Evolutionary conservation across 2,797 vertebrate species (phyloP).

Genomic region (Darevskia mixta): DNA sequence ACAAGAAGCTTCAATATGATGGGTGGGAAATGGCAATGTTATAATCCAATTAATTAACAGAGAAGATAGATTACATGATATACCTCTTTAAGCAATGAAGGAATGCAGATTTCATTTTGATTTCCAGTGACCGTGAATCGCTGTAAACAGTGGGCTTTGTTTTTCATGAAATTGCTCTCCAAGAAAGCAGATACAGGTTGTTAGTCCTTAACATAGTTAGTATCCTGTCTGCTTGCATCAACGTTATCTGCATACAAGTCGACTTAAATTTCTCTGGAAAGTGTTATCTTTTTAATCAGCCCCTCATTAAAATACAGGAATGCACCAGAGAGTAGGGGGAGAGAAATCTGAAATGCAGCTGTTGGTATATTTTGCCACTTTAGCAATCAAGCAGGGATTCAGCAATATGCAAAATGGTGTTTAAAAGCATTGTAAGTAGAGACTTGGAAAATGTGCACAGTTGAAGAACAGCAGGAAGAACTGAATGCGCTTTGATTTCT

Average conservation of each 20-base stretch:
- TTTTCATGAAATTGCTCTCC: background rate
- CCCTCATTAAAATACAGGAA: slow-evolving; percentile 23
- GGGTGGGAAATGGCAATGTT: background rate
- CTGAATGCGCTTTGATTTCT: background rate
- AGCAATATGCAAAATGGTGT: slow-evolving; percentile 19
- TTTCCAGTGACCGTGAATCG: background rate
- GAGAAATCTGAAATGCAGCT: slow-evolving; percentile 11
- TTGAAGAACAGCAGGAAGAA: slow-evolving; percentile 4
- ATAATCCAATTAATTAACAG: background rate
- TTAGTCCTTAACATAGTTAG: slow-evolving; percentile 31
- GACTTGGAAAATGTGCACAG: background rate
- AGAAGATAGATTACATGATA: slow-evolving; percentile 11
- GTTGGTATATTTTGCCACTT: slow-evolving; percentile 14
- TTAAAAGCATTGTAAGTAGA: slow-evolving; percentile 19
- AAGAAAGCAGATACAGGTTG: background rate
- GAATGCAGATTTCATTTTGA: slow-evolving; percentile 13
- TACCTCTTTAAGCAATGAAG: background rate
- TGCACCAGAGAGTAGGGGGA: background rate
- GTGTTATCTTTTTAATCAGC: slow-evolving; percentile 24
- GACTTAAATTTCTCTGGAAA: background rate
- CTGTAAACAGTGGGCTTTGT: background rate
- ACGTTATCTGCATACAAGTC: background rate
- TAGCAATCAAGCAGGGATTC: slow-evolving; percentile 27
- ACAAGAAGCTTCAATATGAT: slow-evolving; percentile 3
- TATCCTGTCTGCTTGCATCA: background rate